Evolutionary conservation across 2,797 vertebrate species (phyloP), one percentile per base, ranked within the genome.

Genomic region (Tadarida brasiliensis): DNA sequence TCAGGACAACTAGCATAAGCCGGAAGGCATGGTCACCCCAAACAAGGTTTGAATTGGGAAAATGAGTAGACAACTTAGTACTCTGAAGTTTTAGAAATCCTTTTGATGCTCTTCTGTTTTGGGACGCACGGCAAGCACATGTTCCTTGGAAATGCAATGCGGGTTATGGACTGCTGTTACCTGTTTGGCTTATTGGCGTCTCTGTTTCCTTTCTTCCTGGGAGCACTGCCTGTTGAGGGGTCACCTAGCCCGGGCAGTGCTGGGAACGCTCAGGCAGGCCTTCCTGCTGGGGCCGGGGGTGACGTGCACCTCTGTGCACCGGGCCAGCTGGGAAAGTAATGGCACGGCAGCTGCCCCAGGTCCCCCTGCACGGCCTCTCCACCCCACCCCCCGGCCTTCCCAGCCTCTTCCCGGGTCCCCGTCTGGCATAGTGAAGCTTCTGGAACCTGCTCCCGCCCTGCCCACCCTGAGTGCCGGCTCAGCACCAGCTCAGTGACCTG

Each of bases 91-190:
- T 71, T 33, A 59, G 35, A 68, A 44, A 30, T 24, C 9, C 67
- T 6, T 49, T 20, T 16, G 12, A 12, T 30, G 47, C 19, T 8
- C 30, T 33, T 54, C 11, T 49, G 3, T n/a, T 54, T 28, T 0
- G 80, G n/a, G 39, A 67, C 12, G 10, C 12, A 10, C 5, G 16
- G 1, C 73, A 22, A 28, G 26, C 35, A 33, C 9, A 16, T 19
- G 5, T 28, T 54, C 61, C 15, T 14, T 30, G 30, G 63, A 63
- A 33, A 47, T 7, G 63, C 5, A 11, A 7, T 35, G 56, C 17
- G 11, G 15, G 26, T 12, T 28, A 0, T 0, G 16, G 59, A 14
- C 17, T 16, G 0, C 39, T 20, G 1, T 33, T 3, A 7, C 10
- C 51, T 33, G 1, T 10, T 20, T 12, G 39, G 26, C 1, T 14